Evolutionary conservation across 2,888 invertebrate genomes (phyloP), one percentile per base, ranked within the genome.

Genomic region (Tipula helvola): DNA sequence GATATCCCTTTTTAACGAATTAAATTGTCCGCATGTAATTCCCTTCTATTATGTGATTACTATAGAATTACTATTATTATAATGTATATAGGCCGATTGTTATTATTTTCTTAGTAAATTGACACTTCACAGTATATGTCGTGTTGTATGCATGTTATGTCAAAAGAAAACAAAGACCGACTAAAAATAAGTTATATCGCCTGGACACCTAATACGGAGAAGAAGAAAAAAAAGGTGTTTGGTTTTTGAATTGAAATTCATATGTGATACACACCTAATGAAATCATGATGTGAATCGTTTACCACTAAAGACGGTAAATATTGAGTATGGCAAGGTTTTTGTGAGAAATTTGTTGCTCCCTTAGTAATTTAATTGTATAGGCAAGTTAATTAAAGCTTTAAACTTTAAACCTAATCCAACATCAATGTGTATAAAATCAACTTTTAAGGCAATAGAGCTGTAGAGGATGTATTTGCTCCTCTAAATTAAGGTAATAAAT

Each of bases 1-100:
- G 85, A 42, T 42, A 42, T 42, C 85, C 85, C 85, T 85, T 85
- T 85, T 85, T 85, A 85, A 85, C 85, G 85, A 85, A 85, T 85
- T 85, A 85, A 85, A 42, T 85, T 85, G 85, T 42, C 42, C 85
- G 28, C 28, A 84, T 84, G 84, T 84, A 84, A 84, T 84, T 84
- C 16, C 39, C 10, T 84, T 39, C 84, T 41, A 84, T 71, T 28
- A 71, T 28, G 28, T 71, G 71, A 71, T 28, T 71, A 28, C 28
- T 71, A 57, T 18, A 28, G 71, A 71, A 71, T 71, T 28, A 71
- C 71, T 71, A 28, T 71, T 71, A 71, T 71, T 71, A 71, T 10
- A 28, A 28, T 28, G 28, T 28, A 28, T 28, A 28, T 28, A 28
- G 28, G 18, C 28, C 18, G 71, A 28, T 3, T 71, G 28, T 71